These are phyloP conservation scores for Leptobrachium ailaonicum DNA, from an alignment of 2,113 vertebrate genomes.

Conservation along the genomic window DNA sequence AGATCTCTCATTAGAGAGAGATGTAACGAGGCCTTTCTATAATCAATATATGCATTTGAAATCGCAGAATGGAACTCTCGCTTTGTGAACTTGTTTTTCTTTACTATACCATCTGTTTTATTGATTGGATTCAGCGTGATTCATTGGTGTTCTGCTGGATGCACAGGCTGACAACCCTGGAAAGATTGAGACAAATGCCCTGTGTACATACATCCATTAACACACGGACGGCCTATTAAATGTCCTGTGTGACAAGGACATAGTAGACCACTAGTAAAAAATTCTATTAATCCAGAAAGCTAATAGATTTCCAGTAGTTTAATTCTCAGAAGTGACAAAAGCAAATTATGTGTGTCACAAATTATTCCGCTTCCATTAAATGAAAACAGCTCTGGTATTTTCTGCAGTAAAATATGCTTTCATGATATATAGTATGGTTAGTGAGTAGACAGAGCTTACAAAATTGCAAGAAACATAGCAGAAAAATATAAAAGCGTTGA, in stretches of 20 bases:
- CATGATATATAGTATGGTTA: no score
- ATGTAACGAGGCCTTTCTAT: no score
- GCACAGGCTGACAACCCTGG: neutral
- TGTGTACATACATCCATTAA: neutral
- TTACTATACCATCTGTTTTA: neutral
- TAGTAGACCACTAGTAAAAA: neutral
- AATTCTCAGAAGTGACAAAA: neutral
- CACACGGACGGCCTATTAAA: neutral
- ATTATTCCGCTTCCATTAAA: no score
- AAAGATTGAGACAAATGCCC: conserved; percentile 14
- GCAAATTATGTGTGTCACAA: no score
- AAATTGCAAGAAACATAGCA: no score
- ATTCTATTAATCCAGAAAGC: neutral
- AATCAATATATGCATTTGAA: neutral
- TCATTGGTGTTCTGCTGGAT: conserved; percentile 13
- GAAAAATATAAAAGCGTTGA: no score
- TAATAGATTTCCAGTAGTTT: neutral
- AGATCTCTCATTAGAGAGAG: no score
- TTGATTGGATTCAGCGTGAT: conserved; percentile 34
- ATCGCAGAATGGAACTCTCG: neutral
- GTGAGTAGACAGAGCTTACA: no score
- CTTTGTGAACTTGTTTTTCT: neutral
- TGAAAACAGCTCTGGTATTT: no score
- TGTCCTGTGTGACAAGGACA: neutral
- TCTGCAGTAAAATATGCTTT: no score